Evolutionary conservation across 2,888 invertebrate genomes (phyloP).

Genomic region (Amorpha juglandis): DNA sequence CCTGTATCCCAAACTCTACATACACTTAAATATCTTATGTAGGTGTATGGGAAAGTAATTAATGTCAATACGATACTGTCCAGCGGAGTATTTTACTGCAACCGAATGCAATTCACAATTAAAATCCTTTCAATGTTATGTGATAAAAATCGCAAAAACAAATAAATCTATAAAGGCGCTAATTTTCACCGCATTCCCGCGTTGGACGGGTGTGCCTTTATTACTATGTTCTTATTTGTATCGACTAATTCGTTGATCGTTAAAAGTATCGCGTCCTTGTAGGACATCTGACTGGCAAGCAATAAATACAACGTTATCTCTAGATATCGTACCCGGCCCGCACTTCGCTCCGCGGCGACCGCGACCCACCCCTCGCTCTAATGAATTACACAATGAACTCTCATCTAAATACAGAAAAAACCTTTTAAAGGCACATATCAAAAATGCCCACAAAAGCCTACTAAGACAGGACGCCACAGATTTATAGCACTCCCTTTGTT

Average conservation of each 20-base stretch:
- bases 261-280: slow-evolving; percentile 74
- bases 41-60: not conserved
- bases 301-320: slow-evolving; percentile 80
- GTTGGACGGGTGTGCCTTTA: slow-evolving; percentile 33
- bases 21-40: too few species aligned
- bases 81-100: too few species aligned
- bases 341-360: slow-evolving; percentile 69
- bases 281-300: slow-evolving; percentile 75
- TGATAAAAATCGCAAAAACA: not conserved
- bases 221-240: slow-evolving; percentile 65
- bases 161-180: not conserved
- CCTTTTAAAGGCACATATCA: slow-evolving; percentile 85
- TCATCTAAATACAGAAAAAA: slow-evolving; percentile 85
- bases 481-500: slow-evolving; percentile 83
- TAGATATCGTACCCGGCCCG: slow-evolving; percentile 78
- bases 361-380: slow-evolving; percentile 77
- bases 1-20: too few species aligned
- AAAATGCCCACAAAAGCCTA: slow-evolving; percentile 84
- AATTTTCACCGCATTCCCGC: slow-evolving; percentile 12
- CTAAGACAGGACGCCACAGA: slow-evolving; percentile 81
- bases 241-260: slow-evolving; percentile 71
- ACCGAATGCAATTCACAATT: not conserved
- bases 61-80: not conserved
- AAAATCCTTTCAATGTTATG: not conserved
- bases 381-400: slow-evolving; percentile 85